Evolutionary conservation across 2,113 vertebrate genomes (phyloP).

Genomic region (Gallinago jamesoni): DNA sequence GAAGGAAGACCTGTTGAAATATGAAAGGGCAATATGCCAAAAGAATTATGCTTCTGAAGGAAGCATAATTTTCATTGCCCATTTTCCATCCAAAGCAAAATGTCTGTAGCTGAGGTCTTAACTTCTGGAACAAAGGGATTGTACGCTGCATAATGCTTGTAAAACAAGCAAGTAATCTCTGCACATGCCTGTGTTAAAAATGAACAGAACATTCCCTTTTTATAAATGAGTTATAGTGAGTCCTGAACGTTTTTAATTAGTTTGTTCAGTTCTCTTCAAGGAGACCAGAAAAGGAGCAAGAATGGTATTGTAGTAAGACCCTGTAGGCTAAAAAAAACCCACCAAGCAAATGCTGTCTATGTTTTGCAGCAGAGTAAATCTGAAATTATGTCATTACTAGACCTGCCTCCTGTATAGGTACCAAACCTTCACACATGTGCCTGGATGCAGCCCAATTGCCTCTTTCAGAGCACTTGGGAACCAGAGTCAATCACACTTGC

Average conservation of each 20-base stretch:
- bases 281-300: not conserved
- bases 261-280: not conserved
- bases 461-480: not conserved
- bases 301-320: not conserved
- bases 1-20: not conserved
- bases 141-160: not conserved
- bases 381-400: not conserved
- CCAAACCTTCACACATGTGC: not conserved
- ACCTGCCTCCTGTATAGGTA: not conserved
- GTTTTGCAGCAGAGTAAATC: not conserved
- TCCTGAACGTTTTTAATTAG: not conserved
- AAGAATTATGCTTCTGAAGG: not conserved
- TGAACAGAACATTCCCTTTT: not conserved
- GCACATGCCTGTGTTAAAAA: not conserved
- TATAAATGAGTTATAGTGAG: not conserved
- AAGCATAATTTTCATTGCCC: not conserved
- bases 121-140: conserved; percentile 19
- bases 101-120: conserved; percentile 9
- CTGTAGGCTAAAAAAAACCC: not conserved
- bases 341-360: not conserved
- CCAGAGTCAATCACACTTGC: not conserved
- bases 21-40: not conserved
- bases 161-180: conserved; percentile 35
- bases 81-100: conserved; percentile 28
- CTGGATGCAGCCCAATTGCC: not conserved